Evolutionary conservation across 2,888 invertebrate genomes (phyloP).

Genomic region (Hybos culiciformis): DNA sequence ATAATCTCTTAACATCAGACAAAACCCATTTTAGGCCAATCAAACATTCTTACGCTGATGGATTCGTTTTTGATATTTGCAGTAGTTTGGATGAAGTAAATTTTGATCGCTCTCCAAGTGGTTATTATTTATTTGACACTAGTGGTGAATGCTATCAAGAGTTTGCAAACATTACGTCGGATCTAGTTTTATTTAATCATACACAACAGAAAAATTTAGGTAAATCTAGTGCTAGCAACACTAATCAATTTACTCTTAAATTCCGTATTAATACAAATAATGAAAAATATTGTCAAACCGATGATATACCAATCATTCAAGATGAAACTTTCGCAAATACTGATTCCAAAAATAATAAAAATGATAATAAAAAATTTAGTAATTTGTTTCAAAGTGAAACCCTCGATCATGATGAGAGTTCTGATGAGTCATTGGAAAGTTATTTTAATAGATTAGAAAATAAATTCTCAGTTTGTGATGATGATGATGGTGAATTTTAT

Average conservation of each 20-base stretch:
- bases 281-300: conserved; percentile 46
- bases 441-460: too few species aligned
- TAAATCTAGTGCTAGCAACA: not conserved
- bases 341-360: not conserved
- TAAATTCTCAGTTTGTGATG: not conserved
- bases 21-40: conserved; percentile 78
- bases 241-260: conserved; percentile 45
- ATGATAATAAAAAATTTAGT: not conserved
- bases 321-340: not conserved
- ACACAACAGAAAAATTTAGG: not conserved
- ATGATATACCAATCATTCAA: conserved; percentile 15
- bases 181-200: not conserved
- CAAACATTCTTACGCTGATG: conserved; percentile 49
- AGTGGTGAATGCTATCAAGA: conserved; percentile 32
- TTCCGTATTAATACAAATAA: conserved; percentile 46
- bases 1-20: conserved; percentile 61
- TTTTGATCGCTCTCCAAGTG: conserved; percentile 52
- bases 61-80: conserved; percentile 56
- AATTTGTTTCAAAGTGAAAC: not conserved
- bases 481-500: too few species aligned
- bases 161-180: conserved; percentile 18
- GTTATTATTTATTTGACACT: conserved; percentile 45
- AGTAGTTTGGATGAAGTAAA: conserved; percentile 48
- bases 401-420: not conserved
- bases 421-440: not conserved